Evolutionary conservation across 1,140 invertebrate species (phyloP), one percentile per base, ranked within the genome.

Genomic region (Drosophila sp.): DNA sequence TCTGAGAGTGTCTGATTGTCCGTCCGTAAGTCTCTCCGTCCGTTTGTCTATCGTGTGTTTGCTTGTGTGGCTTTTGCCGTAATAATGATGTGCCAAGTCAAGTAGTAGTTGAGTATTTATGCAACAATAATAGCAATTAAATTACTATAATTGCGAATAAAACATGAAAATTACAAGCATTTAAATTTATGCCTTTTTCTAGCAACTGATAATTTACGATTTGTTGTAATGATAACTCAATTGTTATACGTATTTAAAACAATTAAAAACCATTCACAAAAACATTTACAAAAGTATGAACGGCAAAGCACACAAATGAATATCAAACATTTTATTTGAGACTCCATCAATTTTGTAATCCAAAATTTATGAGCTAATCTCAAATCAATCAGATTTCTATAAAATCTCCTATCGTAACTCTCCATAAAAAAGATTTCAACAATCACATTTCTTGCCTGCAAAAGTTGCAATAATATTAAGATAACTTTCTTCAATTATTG

Each of bases 61-160:
- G 44, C 23, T 23, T 50, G 56, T 35, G 56, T 35, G 30, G 56
- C 33, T 32, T 17, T 25, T 58, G 56, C 56, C 56, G 56, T 58
- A 58, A 58, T 58, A 58, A 58, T 58, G 56, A 58, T 58, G 56
- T 58, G 56, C 56, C 56, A 58, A 58, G 56, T 58, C 56, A 35
- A 58, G 56, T 58, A 27, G 44, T 27, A 50, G 23, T 25, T 25
- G 25, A 58, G 30, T 58, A 58, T 58, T 58, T 58, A 58, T 58
- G 56, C 56, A 58, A 58, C 56, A 58, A 58, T 58, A 58, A 58
- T 58, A 58, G 30, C 56, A 58, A 58, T 58, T 58, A 58, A 58
- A 58, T 58, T 35, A 50, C 44, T 50, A 50, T 50, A 58, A 58
- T 58, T 58, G 56, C 56, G 30, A 58, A 58, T 58, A 58, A 58